Conservation (phyloP, 2,797 vertebrate genomes). For the Manis crassicaudata region DNA sequence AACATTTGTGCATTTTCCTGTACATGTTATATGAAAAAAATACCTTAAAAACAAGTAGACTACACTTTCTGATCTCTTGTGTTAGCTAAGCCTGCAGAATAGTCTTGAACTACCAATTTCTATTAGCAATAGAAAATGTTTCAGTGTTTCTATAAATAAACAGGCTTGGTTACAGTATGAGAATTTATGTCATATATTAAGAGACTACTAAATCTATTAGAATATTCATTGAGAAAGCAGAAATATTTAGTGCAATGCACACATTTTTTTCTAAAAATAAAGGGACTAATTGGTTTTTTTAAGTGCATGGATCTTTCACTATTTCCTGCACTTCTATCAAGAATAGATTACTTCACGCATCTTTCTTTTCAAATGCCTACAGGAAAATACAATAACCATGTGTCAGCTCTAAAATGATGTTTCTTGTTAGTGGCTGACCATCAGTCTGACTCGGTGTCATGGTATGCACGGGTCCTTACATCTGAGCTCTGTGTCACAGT, state of each 20-base stretch:
- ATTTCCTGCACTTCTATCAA: conserved; percentile 54
- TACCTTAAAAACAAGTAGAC: background rate
- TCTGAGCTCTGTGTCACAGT: background rate
- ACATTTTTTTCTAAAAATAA: conserved; percentile 50
- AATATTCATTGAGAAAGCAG: conserved; percentile 46
- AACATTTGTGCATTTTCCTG: background rate
- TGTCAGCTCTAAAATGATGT: conserved; percentile 40
- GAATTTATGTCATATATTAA: background rate
- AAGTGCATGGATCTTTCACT: conserved; percentile 46
- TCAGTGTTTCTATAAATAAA: conserved; percentile 31
- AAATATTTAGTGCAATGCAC: background rate
- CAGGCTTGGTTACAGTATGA: background rate
- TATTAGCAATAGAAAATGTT: background rate
- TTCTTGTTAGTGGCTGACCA: conserved; percentile 56
- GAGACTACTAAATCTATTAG: background rate
- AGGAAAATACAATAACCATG: conserved; percentile 53
- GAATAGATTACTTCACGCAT: background rate
- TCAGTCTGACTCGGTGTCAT: background rate
- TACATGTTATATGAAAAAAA: background rate
- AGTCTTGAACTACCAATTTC: background rate
- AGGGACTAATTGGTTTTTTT: conserved; percentile 16
- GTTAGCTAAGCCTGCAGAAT: background rate
- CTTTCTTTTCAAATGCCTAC: background rate
- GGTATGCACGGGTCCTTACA: rapidly evolving
- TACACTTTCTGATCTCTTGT: background rate